Conservation (phyloP, 2,113 vertebrate genomes). For the Eptesicus fuscus region DNA sequence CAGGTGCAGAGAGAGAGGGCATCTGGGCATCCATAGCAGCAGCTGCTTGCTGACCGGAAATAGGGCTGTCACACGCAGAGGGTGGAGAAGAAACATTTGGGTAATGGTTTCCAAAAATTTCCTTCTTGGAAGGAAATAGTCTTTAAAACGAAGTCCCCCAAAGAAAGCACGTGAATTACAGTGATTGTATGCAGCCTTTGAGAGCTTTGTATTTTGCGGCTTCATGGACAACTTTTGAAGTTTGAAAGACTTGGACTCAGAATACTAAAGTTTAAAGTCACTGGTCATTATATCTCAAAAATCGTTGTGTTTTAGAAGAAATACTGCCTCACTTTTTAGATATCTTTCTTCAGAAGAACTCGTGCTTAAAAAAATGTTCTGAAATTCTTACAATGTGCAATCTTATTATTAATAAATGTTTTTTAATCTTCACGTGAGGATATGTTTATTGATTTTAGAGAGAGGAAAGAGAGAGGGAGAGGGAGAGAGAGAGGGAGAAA, state of each 20-base stretch:
- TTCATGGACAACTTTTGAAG: background rate
- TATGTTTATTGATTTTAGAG: background rate
- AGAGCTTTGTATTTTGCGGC: background rate
- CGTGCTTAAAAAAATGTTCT: background rate
- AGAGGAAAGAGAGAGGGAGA: background rate
- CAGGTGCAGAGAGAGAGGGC: conserved; percentile 17
- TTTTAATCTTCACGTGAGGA: too few relatives aligned
- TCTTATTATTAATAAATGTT: background rate
- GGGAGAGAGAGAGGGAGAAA: too few relatives aligned
- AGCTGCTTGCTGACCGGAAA: conserved; percentile 26
- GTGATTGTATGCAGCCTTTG: background rate
- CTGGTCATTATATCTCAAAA: background rate
- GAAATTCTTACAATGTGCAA: background rate
- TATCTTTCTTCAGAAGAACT: background rate
- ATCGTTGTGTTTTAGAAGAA: background rate
- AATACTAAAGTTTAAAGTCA: background rate
- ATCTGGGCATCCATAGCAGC: background rate
- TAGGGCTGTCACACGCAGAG: background rate
- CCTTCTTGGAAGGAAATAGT: background rate
- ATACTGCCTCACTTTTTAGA: background rate
- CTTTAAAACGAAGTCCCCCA: background rate
- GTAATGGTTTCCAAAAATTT: background rate
- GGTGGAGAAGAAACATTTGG: background rate
- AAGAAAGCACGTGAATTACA: background rate
- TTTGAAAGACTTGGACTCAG: background rate